A percentile compares a stretch with the other conserved stretches of the same genome.
These are phyloP conservation scores for Nycticryphes semicollaris DNA, from an alignment of 2,113 vertebrate genomes.

Conservation along the genomic window DNA sequence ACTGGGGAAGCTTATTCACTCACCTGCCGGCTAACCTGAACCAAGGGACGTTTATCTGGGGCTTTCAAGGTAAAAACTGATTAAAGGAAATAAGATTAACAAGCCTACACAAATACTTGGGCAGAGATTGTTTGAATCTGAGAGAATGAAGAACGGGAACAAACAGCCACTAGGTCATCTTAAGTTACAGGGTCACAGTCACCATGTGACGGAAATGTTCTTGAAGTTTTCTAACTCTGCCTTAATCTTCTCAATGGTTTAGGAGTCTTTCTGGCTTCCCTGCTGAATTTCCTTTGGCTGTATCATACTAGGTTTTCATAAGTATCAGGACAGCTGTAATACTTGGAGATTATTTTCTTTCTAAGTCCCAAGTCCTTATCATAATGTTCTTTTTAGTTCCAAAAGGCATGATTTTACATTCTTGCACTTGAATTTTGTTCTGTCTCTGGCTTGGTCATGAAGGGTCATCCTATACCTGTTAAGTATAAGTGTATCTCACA, in stretches of 20 bases:
- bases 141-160: neutral
- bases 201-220: neutral
- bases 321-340: neutral
- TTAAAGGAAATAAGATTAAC: neutral
- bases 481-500: neutral
- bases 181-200: neutral
- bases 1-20: slow-evolving; percentile 81
- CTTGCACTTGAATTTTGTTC: neutral
- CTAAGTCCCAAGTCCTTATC: neutral
- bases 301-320: neutral
- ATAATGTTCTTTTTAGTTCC: neutral
- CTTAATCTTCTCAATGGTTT: neutral
- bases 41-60: slow-evolving; percentile 85
- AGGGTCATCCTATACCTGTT: neutral
- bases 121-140: neutral
- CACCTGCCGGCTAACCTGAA: slow-evolving; percentile 80
- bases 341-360: neutral
- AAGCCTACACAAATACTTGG: neutral
- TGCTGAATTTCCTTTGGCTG: neutral
- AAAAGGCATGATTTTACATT: neutral
- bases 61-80: slow-evolving; percentile 80
- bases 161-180: neutral
- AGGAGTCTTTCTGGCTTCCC: neutral
- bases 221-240: neutral
- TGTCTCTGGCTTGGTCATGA: neutral